These are phyloP conservation scores for Delia radicum DNA, from an alignment of 1,140 invertebrate genomes.

Conservation along the genomic window DNA sequence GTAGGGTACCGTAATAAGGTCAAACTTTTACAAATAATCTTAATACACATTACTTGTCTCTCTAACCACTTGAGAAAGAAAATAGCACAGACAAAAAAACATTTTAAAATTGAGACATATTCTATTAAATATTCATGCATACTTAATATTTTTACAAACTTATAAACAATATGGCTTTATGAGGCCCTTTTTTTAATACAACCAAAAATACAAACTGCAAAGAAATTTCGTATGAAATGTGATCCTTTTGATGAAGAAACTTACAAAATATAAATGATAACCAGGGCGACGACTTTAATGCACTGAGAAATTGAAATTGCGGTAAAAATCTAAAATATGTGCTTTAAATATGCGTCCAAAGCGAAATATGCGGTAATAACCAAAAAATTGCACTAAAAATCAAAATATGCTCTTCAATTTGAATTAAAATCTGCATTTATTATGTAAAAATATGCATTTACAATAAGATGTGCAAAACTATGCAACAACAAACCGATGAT, in stretches of 20 bases:
- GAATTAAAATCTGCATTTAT: too few relatives aligned
- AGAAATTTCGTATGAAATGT: neutral
- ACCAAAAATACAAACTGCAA: neutral
- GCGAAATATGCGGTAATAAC: too few relatives aligned
- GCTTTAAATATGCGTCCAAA: too few relatives aligned
- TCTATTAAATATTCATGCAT: conserved; percentile 5
- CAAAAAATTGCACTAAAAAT: too few relatives aligned
- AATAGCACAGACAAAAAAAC: neutral
- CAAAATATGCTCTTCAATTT: too few relatives aligned
- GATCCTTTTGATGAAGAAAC: neutral
- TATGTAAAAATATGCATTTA: too few relatives aligned
- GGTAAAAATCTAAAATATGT: too few relatives aligned
- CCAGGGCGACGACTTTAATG: too few relatives aligned
- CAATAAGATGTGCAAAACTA: too few relatives aligned
- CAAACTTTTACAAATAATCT: too few relatives aligned
- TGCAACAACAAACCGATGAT: too few relatives aligned
- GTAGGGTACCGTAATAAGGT: neutral
- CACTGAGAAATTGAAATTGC: too few relatives aligned
- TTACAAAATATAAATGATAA: neutral
- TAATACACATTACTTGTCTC: neutral
- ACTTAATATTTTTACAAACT: neutral
- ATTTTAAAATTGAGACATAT: neutral
- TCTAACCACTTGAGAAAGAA: neutral
- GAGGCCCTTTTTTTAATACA: neutral
- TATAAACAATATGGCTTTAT: neutral